A percentile compares a stretch with the other conserved stretches of the same genome.
phyloP scores from a whole-genome alignment of 2,797 vertebrate genomes.

The Galagoides demidoff region DNA sequence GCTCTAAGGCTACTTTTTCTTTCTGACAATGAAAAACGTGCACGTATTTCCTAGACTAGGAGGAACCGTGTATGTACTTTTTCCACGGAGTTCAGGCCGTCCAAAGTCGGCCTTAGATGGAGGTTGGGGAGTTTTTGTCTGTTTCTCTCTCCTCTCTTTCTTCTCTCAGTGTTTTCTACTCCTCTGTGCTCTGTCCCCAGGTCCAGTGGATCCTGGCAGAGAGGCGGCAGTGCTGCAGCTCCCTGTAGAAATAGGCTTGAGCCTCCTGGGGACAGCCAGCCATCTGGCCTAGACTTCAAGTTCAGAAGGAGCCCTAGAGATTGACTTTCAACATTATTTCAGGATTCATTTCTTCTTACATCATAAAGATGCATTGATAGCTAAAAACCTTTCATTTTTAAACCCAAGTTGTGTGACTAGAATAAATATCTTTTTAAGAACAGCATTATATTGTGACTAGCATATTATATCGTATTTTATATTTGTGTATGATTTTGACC shows the following conservation, averaged over 20 bases:
- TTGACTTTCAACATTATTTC: background rate
- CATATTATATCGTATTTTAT: background rate
- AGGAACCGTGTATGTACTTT: background rate
- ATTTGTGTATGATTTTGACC: background rate
- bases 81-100: background rate
- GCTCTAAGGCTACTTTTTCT: background rate
- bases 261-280: background rate
- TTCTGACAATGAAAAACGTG: background rate
- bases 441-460: background rate
- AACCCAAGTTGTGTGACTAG: background rate
- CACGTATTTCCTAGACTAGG: background rate
- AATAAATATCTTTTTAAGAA: background rate
- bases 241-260: background rate
- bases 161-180: background rate
- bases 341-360: background rate
- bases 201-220: background rate
- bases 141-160: background rate
- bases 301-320: background rate
- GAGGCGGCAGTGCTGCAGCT: background rate
- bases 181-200: background rate
- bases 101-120: background rate
- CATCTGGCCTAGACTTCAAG: background rate
- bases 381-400: conserved; percentile 23
- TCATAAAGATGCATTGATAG: background rate
- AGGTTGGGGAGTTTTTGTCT: background rate